Evolutionary conservation across 37 sponge, comb jelly and placozoan genomes (phyloP), one percentile per base, ranked within the genome.

Genomic region (Haliclona indistincta): DNA sequence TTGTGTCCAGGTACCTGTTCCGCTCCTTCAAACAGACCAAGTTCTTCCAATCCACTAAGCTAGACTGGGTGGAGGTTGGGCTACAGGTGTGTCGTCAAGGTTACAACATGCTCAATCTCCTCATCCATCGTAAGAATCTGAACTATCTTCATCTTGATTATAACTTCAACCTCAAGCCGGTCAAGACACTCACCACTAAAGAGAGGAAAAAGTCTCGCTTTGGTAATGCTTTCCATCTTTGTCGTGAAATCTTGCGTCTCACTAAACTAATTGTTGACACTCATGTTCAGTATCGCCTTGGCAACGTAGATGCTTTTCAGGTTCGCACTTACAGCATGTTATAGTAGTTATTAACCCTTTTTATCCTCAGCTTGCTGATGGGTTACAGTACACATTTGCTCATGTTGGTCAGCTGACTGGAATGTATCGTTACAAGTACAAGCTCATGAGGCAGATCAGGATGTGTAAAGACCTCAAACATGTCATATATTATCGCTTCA

Each of bases 371-470:
- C 67, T 98, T 56, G 91, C 99, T 10, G 99, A 98, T 51, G 99
- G 99, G 1, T 67, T 98, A 47, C 99, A 98, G 87, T 98, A 98
- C 70, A 88, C 76, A 19, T 98, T 98, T 69, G 93, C 99, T 66
- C 99, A 98, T 73, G 90, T 98, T 23, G 99, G 99, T 0, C 99
- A 98, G 87, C 89, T 98, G 71, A 98, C 99, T 39, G 99, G 99
- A 7, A 98, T 98, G 99, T 98, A 98, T 73, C 96, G 99, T 32
- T 98, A 98, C 96, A 98, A 98, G 94, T 98, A 98, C 87, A 98
- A 98, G 67, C 85, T 98, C 71, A 98, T 98, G 99, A 75, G 99
- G 55, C 99, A 98, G 82, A 98, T 98, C 44, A 54, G 99, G 20
- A 95, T 98, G 99, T 98, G 99, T 78, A 98, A 98, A 79, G 99